Base-by-base conservation (phyloP, 1,140 invertebrate species). In the Zaprionus nigranus region DNA sequence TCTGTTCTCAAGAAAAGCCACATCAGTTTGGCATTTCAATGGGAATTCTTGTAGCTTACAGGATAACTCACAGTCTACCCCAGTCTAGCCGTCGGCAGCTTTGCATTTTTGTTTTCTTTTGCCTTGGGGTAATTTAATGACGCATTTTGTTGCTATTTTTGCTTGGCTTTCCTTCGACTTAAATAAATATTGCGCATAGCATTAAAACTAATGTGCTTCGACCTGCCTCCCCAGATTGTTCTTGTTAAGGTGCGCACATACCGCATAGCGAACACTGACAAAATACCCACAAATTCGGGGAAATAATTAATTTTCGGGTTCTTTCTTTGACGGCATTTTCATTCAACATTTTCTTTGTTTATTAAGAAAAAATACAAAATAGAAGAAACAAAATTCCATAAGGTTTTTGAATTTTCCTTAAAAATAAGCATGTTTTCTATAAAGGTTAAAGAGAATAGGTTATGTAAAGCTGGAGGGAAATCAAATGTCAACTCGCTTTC, bases 171-270 rank as follows among this genome's bases (percentile, higher is more conserved):
- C 53, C 63, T 65, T 64, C 71, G 60, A 56, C 81, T 78, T 76
- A 60, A 79, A 76, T 81, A 90, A 88, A 88, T 79, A 76, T 82
- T 76, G 38, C 60, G 65, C 53, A 38, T 38, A 53, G 76, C 76
- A 87, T 88, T 80, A 87, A 73, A 75, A 73, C 74, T 67, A 81
- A 81, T 84, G 84, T 88, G 81, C 71, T 84, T 61, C 82, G 75
- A 70, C 78, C 83, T 78, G 46, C 9, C 13, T 76, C 34, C 15
- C 9, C 5, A 56, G 28, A 74, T 54, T 74, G 24, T 67, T 22
- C 15, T 12, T 13, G 13, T 36, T 43, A 24, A 36, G 17, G 15
- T 26, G 9, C 34, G 11, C 61, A 34, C 34, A 51, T 34, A 24
- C 20, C 28, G 17, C 46, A 30, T 9, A 9, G 36, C 28, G 24